Conservation (phyloP, 1,140 invertebrate genomes). For the Batillaria attramentaria region DNA sequence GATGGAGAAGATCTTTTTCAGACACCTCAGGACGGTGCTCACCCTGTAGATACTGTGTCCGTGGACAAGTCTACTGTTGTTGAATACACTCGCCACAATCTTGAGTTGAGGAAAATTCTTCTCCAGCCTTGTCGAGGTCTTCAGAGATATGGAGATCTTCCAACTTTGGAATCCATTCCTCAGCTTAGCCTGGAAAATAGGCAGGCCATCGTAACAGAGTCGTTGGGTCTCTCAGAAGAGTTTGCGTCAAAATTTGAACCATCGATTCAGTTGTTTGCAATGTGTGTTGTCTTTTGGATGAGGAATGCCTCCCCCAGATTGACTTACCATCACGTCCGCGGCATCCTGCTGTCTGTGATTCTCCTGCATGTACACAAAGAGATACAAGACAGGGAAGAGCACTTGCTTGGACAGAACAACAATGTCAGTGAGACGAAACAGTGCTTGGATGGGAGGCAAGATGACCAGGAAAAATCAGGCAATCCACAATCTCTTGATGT, state of each 20-base stretch:
- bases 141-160: slow-evolving; percentile 51
- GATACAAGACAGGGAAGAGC: slow-evolving; percentile 10
- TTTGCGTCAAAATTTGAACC: slow-evolving; percentile 73
- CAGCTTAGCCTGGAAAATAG: slow-evolving; percentile 33
- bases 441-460: too few species aligned
- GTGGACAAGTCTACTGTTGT: slow-evolving; percentile 66
- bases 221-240: slow-evolving; percentile 38
- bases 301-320: slow-evolving; percentile 68
- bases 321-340: slow-evolving; percentile 46
- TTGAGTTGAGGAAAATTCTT: slow-evolving; percentile 55
- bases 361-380: slow-evolving; percentile 48
- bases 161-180: slow-evolving; percentile 49
- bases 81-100: slow-evolving; percentile 65
- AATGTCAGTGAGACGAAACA: not conserved
- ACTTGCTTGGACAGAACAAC: too few species aligned
- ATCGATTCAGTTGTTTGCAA: slow-evolving; percentile 78
- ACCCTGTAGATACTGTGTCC: slow-evolving; percentile 59
- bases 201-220: slow-evolving; percentile 47
- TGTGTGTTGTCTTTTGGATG: slow-evolving; percentile 80
- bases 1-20: too few species aligned
- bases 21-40: too few species aligned
- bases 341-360: slow-evolving; percentile 55
- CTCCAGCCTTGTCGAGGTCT: slow-evolving; percentile 50
- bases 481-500: not conserved
- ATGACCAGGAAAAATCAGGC: not conserved